Evolutionary conservation across 2,888 invertebrate species (phyloP).

Genomic region (Leptarthrus brevirostris): DNA sequence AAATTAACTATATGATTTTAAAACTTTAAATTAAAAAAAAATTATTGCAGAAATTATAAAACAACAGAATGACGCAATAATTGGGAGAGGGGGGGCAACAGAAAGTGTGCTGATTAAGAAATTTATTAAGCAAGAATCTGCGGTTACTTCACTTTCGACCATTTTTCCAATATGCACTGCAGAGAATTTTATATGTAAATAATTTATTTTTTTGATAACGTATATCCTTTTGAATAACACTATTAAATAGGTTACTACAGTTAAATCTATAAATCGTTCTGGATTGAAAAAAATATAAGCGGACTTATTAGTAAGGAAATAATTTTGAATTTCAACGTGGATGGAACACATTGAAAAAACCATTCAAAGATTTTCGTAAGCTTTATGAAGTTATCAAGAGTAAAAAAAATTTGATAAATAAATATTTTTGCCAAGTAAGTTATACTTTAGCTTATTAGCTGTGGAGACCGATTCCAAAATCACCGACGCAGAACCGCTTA

Average conservation of each 20-base stretch:
- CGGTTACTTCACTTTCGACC: not conserved
- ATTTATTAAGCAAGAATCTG: not conserved
- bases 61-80: too few relatives aligned
- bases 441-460: not conserved
- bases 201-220: not conserved
- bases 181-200: not conserved
- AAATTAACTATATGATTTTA: too few relatives aligned
- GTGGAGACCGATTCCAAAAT: not conserved
- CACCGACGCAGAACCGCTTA: not conserved
- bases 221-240: not conserved
- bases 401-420: not conserved
- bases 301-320: not conserved
- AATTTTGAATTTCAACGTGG: not conserved
- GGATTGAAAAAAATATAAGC: not conserved
- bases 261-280: not conserved
- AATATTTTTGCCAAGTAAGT: not conserved
- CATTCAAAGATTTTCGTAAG: not conserved
- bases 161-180: not conserved
- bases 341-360: not conserved
- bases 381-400: not conserved
- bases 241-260: not conserved
- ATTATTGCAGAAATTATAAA: too few relatives aligned
- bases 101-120: slow-evolving; percentile 5
- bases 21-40: too few relatives aligned
- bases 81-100: too few relatives aligned